Conservation (phyloP, 2,797 vertebrate species). For the Pitangus sulphuratus region DNA sequence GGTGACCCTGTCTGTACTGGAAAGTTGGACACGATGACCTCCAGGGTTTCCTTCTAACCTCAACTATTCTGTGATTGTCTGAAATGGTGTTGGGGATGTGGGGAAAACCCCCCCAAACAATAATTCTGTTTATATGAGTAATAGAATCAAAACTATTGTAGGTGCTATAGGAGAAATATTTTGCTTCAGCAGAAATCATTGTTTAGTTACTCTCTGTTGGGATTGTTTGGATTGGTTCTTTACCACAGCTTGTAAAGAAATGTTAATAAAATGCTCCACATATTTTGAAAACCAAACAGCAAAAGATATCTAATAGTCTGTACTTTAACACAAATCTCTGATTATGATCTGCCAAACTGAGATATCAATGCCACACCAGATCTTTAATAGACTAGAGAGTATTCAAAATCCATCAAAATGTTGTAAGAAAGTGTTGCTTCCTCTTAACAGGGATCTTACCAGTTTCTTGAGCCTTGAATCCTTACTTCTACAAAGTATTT, state of each 20-base stretch:
- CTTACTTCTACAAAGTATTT: neutral
- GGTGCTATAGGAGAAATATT: neutral
- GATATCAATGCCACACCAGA: neutral
- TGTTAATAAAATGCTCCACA: neutral
- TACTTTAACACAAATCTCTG: neutral
- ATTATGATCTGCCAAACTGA: neutral
- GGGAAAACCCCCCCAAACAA: neutral
- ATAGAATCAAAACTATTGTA: neutral
- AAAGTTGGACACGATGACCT: neutral
- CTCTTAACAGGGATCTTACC: neutral
- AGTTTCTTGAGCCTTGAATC: neutral
- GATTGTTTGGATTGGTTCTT: neutral
- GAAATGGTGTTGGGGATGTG: neutral
- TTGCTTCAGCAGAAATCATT: neutral
- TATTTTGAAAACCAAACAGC: neutral
- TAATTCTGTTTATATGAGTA: neutral
- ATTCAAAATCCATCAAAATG: neutral
- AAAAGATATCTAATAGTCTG: neutral
- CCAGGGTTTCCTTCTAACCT: neutral
- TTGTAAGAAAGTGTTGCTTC: neutral
- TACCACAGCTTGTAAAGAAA: neutral
- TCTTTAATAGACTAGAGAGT: neutral
- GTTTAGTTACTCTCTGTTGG: neutral
- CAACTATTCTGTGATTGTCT: neutral
- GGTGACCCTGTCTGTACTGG: neutral